A percentile compares a stretch with the other conserved stretches of the same genome.
These are phyloP conservation scores for Drosophila phalerata DNA, from an alignment of 2,888 invertebrate species.

Conservation along the genomic window DNA sequence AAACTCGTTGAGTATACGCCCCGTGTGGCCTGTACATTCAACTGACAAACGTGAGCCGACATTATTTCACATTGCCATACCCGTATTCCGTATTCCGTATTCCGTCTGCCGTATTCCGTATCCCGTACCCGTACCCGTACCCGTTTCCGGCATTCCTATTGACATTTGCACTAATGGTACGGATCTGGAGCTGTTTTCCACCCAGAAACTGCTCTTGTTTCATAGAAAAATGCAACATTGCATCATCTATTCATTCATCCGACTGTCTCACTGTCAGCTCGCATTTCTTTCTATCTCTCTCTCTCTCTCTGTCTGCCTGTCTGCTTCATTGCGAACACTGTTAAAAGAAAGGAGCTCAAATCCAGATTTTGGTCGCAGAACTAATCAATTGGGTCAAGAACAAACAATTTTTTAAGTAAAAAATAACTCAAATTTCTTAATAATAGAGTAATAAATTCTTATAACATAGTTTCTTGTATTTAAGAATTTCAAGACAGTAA, in stretches of 20 bases:
- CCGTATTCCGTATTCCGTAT: conserved; percentile 22
- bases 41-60: conserved; percentile 29
- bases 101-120: conserved; percentile 17
- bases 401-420: no score
- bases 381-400: no score
- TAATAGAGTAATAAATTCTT: no score
- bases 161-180: conserved; percentile 63
- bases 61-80: conserved; percentile 28
- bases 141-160: conserved; percentile 46
- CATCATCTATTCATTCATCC: conserved; percentile 26
- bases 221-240: conserved; percentile 49
- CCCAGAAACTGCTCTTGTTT: conserved; percentile 25
- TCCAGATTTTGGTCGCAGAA: no score
- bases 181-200: conserved; percentile 13
- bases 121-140: conserved; percentile 14
- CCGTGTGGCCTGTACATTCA: conserved; percentile 3
- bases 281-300: background rate
- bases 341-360: no score
- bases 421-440: no score
- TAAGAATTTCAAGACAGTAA: no score
- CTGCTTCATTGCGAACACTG: background rate
- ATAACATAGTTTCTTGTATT: no score
- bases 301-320: background rate
- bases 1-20: conserved; percentile 12
- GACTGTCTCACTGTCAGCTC: conserved; percentile 12